Base-by-base conservation (phyloP, 2,888 invertebrate species). In the Cataglyphis rosenhaueri region DNA sequence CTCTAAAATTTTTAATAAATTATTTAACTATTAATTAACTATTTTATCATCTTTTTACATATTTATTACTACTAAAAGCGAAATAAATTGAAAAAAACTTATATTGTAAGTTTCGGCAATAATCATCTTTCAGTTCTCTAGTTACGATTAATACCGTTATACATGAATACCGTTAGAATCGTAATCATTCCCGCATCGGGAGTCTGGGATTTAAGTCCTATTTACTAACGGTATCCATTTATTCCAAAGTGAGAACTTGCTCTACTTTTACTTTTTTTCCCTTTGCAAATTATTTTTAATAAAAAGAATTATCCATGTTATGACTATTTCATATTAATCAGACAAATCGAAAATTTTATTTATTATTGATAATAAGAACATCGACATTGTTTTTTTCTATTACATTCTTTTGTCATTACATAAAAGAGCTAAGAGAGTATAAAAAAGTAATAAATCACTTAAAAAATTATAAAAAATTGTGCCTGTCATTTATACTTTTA, bases 191-290 rank as follows among this genome's bases (percentile, higher is more conserved):
- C 59, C 74, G 64, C 71, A 57, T 81, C 65, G 55, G 25, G 55
- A 55, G 66, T 65, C 74, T 44, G 76, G 75, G 82, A 86, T 81
- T 73, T 82, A 41, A 85, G 65, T 64, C 62, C 78, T 82, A 82
- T 76, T 83, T 74, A 57, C 62, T 89, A 89, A 88, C 87, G 88
- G 89, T 89, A 85, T 52, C 57, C 55, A 65, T 21, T 81, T 61
- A 65, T 83, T 75, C 82, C 64, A 32, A 68, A 29, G 32, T 15
- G 70, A 78, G 78, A 21, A 44, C 64, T 74, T 29, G 29, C 12
- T 12, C 35, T 32, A n/a, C 21, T 21, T 0, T 21, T 21, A 12
- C 21, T 21, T 0, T 32, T 21, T 18, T 9, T 25, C 3, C 2
- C 57, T 52, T 18, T 44, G n/a, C 21, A 48, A 32, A 12, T 65